Evolutionary conservation across 2,113 vertebrate genomes (phyloP), one percentile per base, ranked within the genome.

Genomic region (Leuciscus idus): DNA sequence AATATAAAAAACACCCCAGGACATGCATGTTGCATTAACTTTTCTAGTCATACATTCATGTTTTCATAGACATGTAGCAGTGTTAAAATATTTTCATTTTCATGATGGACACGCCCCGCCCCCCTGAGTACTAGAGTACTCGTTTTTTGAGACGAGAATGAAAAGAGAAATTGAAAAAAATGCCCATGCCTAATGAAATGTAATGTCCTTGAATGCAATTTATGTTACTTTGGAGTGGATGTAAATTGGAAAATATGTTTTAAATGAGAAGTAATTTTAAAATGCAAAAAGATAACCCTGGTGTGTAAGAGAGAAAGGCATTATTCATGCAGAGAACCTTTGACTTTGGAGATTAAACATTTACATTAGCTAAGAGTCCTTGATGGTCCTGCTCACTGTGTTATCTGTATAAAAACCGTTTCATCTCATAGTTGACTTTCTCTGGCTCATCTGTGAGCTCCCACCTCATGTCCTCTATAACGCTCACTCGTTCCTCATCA

Each of bases 311-410:
- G 9, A 77, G 13, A 15, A 8, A 76, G 50, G 21, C 36, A 12
- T 73, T 73, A n/a, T 43, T 80, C 36, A 26, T 26, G 23, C 57
- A 43, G 77, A 23, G 33, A 43, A 43, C 21, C 57, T 80, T 39
- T 62, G 33, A 78, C 23, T 70, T 82, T 33, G 26, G 43, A 48
- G 39, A 64, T 82, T 15, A 70, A 82, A 70, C 26, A 70, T 82
- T 52, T 82, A 68, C 81, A 70, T 82, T 70, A 33, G 61, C 28
- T 23, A 15, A 36, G 46, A 70, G 79, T 81, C 79, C 43, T 64
- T 66, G 61, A 66, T n/a, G 1, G 39, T 66, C 61, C 43, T 50
- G 61, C 43, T 66, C 61, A 17, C 79, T 3, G 36, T 81, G 36
- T 81, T 81, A 64, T 48, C 61, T 48, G 39, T 66, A 81, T 30